These are phyloP conservation scores for Pipistrellus pygmaeus DNA, from an alignment of 2,797 vertebrate genomes.

Conservation along the genomic window DNA sequence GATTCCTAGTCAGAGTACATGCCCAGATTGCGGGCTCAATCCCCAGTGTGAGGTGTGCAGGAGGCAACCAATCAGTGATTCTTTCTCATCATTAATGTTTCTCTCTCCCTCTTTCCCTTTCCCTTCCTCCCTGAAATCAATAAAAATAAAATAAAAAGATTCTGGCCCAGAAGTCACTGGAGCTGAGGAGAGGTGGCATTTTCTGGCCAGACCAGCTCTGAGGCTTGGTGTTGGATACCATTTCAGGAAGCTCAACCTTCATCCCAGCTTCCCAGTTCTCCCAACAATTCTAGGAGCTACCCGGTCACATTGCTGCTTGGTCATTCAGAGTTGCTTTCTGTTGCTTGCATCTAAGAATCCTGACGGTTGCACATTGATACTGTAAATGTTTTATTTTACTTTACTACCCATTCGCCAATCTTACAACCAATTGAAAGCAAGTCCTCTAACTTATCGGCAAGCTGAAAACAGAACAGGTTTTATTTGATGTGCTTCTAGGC, in stretches of 20 bases:
- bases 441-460: background rate
- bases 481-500: background rate
- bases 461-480: conserved; percentile 33
- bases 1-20: too few species aligned
- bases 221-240: background rate
- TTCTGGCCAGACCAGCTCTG: conserved; percentile 57
- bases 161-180: background rate
- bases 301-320: background rate
- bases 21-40: too few species aligned
- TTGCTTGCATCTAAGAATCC: background rate
- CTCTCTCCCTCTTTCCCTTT: too few species aligned
- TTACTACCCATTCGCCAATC: background rate
- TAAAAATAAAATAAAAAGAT: background rate
- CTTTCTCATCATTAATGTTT: too few species aligned
- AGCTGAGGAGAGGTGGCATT: background rate
- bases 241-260: background rate
- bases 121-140: too few species aligned
- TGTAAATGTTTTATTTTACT: background rate
- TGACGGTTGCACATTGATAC: background rate
- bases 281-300: background rate
- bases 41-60: too few species aligned
- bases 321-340: background rate
- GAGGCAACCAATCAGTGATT: too few species aligned
- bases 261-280: background rate
- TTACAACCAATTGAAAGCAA: conserved; percentile 5